These are phyloP conservation scores for Saccostrea echinata DNA, from an alignment of 1,140 invertebrate species.

Conservation along the genomic window DNA sequence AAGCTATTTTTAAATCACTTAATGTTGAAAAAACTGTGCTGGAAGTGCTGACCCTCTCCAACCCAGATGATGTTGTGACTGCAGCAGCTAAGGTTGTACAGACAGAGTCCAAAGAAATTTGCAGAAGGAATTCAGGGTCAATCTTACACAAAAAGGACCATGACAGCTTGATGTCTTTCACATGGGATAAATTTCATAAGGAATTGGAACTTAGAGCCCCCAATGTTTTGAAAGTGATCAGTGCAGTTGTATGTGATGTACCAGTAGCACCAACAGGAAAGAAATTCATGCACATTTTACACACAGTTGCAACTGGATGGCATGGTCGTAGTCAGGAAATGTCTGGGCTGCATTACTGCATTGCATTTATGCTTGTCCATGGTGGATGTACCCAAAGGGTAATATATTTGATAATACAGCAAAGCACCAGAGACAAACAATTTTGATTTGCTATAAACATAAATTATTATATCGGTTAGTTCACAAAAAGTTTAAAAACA, in stretches of 20 bases:
- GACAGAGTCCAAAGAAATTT: constrained; percentile 23
- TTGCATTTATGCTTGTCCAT: constrained; percentile 43
- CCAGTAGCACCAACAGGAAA: background rate
- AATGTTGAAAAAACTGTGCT: constrained; percentile 38
- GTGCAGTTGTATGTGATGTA: constrained; percentile 14
- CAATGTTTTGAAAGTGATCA: constrained; percentile 17
- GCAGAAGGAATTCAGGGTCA: constrained; percentile 38
- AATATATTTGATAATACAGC: constrained; percentile 1
- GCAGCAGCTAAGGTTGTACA: constrained; percentile 21
- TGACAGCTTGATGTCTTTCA: constrained; percentile 31
- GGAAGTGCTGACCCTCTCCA: background rate
- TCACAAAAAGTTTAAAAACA: too few relatives aligned
- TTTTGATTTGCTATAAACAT: too few relatives aligned
- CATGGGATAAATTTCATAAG: constrained; percentile 25
- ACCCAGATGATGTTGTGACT: constrained; percentile 18
- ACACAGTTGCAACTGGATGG: constrained; percentile 26
- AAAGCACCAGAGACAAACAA: too few relatives aligned
- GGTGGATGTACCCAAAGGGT: constrained; percentile 46
- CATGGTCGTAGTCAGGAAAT: constrained; percentile 44
- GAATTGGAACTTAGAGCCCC: constrained; percentile 33
- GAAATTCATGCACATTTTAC: constrained; percentile 15
- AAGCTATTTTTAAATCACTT: constrained; percentile 41
- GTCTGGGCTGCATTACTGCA: constrained; percentile 41
- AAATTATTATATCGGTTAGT: too few relatives aligned
- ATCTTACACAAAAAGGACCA: constrained; percentile 25